Evolutionary conservation across 2,797 vertebrate genomes (phyloP), one percentile per base, ranked within the genome.

Genomic region (Nyctibius grandis): DNA sequence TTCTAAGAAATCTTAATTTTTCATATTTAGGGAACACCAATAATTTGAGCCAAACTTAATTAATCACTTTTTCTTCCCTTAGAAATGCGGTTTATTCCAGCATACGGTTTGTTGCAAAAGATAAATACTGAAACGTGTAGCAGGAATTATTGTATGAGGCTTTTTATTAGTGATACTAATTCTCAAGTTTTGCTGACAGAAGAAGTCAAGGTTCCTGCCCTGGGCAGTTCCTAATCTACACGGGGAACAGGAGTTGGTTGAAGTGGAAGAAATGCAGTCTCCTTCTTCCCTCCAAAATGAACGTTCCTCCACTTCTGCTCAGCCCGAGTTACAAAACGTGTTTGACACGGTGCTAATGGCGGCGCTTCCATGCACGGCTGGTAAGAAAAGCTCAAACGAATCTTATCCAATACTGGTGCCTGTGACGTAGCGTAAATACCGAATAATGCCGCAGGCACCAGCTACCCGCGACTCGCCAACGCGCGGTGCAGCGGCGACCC

Each of bases 381-480:
- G 81, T 51, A 20, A 13, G 15, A 11, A 6, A 6, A 20, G 33
- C 53, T 19, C 1, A 12, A 23, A 3, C 1, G 4, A 1, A 4
- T n/a, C n/a, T n/a, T n/a, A n/a, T n/a, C 16, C 0, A 1, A 1
- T 0, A 48, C 61, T 0, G 63, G 2, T 38, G 31, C 20, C 34
- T 3, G 4, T 3, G 0, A 17, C 1, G 34, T 0, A 8, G 36
- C 4, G 23, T 8, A 1, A 0, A 0, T 2, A 2, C 1, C 0
- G 8, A 16, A 0, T 0, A 12, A 6, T 1, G 34, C 42, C 10
- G 8, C 11, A 25, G 50, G 29, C 70, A 9, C 48, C 48, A 15
- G 60, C 34, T 2, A 1, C 29, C 70, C 2, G 19, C 0, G 33
- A 3, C 0, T 9, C 1, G 11, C 6, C 76, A 2, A 1, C 1